Evolutionary conservation across 2,797 vertebrate species (phyloP), one percentile per base, ranked within the genome.

Genomic region (Anguilla marmorata): DNA sequence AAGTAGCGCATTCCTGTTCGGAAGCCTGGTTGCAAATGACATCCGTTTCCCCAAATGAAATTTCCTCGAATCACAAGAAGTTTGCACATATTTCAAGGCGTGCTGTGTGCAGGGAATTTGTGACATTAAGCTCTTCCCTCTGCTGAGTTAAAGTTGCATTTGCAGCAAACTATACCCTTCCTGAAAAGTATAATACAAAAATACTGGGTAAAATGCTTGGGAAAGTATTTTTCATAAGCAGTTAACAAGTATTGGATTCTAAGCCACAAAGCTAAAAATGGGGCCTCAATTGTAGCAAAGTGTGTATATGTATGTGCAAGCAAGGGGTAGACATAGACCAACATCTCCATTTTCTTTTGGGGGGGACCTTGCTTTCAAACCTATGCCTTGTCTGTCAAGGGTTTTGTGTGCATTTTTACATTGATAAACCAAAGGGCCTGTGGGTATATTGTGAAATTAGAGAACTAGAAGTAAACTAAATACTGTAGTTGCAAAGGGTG

Each of bases 11-110:
- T 72, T 76, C 74, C 30, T 12, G 30, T 76, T 41, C 12, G 33
- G 33, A 76, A 76, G 33, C 5, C 79, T 50, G 45, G 79, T 82
- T 48, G 50, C 79, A 50, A 82, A 50, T 82, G 79, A 50, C 79
- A 82, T 8, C 79, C 79, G 9, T 82, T 82, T 45, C 45, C 24
- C 45, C 24, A 24, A 9, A 50, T 82, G 24, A 82, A 48, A 6
- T 82, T 82, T 50, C 41, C 21, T 48, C 12, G 19, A 82, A 82
- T 82, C 9, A 82, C 79, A 48, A n/a, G 8, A 3, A 50, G 21
- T 50, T 41, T 6, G 45, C 19, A 8, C 21, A n/a, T 48, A 12
- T 45, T n/a, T 21, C 41, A 24, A 45, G 6, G n/a, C 8, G 50
- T 82, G 19, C 45, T 82, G 11, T 24, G 3, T 50, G 24, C 24